These are phyloP conservation scores for Aplochiton taeniatus DNA, from an alignment of 2,797 vertebrate genomes.

Conservation along the genomic window DNA sequence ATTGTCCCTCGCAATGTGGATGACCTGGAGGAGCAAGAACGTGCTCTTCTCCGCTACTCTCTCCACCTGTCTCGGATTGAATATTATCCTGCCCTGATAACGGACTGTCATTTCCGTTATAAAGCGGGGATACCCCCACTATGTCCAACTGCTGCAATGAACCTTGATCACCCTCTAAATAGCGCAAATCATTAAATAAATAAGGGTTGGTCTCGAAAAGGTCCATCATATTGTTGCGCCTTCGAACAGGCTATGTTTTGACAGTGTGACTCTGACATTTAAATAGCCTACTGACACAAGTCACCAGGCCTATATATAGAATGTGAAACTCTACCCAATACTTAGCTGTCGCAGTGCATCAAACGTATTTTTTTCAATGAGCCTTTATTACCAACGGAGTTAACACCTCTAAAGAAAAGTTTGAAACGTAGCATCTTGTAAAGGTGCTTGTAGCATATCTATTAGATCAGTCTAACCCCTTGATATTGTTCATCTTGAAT, in stretches of 20 bases:
- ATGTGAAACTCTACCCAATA: conserved; percentile 94
- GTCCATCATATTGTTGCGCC: conserved; percentile 96
- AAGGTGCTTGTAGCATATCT: conserved; percentile 49
- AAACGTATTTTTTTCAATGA: conserved; percentile 76
- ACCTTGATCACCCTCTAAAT: conserved; percentile 90
- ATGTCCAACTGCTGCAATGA: conserved; percentile 89
- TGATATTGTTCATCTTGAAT: too few species aligned
- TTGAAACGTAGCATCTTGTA: conserved; percentile 52
- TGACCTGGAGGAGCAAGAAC: conserved; percentile 89
- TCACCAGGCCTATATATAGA: conserved; percentile 93
- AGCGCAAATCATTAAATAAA: conserved; percentile 88
- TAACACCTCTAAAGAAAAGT: conserved; percentile 41
- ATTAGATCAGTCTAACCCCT: not conserved
- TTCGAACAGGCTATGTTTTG: conserved; percentile 74
- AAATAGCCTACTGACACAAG: conserved; percentile 96
- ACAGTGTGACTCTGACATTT: conserved; percentile 89
- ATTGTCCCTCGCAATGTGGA: conserved; percentile 92
- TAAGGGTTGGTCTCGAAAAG: conserved; percentile 97
- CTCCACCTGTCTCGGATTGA: conserved; percentile 84
- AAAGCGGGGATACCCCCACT: conserved; percentile 88
- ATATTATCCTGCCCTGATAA: conserved; percentile 86
- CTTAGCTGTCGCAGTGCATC: conserved; percentile 89
- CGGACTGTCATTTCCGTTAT: conserved; percentile 85
- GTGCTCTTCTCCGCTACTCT: conserved; percentile 95
- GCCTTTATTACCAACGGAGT: conserved; percentile 70